Percentiles rank a stretch among this genome's conserved stretches.
Conservation (phyloP, 2,113 vertebrate genomes). For the Felis chaus region DNA sequence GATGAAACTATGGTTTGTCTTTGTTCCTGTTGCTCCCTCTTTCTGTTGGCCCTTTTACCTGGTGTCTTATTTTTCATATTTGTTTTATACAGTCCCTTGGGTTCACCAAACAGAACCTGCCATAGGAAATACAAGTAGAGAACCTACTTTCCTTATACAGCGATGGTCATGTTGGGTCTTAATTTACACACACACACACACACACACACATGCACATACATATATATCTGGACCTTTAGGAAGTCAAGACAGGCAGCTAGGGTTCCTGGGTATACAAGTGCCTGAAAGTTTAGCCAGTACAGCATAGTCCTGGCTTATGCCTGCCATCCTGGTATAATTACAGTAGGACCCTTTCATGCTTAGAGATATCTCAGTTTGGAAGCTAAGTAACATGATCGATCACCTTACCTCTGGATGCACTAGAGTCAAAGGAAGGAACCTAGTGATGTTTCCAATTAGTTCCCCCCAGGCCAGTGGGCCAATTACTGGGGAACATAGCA, state of each 20-base stretch:
- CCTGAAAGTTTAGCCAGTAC: neutral
- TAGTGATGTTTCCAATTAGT: neutral
- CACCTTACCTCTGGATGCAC: neutral
- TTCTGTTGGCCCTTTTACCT: neutral
- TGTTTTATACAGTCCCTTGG: neutral
- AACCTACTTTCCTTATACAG: neutral
- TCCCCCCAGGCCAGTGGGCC: neutral
- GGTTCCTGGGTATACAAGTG: neutral
- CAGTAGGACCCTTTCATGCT: neutral
- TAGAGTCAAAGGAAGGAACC: conserved; percentile 5
- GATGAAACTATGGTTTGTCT: neutral
- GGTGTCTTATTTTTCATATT: neutral
- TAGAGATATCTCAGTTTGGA: conserved; percentile 21
- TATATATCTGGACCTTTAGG: neutral
- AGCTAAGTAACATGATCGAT: neutral
- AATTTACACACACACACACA: neutral
- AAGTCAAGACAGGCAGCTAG: neutral
- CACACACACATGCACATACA: too few species aligned
- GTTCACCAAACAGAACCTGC: neutral
- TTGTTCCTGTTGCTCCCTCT: neutral
- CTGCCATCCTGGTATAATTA: neutral
- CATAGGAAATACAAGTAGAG: neutral
- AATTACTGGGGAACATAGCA: neutral
- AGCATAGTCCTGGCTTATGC: neutral
- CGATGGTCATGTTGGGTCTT: neutral